Conservation (phyloP, 2,888 invertebrate genomes). For the Congeria kusceri region DNA sequence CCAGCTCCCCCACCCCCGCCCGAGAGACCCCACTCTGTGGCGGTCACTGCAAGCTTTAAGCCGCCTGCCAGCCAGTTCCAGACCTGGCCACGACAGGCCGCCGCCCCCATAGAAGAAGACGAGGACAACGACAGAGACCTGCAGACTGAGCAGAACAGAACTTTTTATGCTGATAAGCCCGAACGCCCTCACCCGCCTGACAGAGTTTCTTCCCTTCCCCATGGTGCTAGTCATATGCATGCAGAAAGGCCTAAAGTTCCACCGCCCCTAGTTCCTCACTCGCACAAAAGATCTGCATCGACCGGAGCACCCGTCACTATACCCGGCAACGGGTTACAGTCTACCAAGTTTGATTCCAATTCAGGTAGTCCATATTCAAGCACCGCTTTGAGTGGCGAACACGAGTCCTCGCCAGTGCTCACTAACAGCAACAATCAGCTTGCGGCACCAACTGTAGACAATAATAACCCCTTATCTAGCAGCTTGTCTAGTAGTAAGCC, state of each 20-base stretch:
- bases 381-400: conserved; percentile 40
- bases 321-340: conserved; percentile 27
- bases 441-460: conserved; percentile 33
- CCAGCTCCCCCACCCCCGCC: conserved; percentile 80
- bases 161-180: conserved; percentile 32
- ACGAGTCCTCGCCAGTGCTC: conserved; percentile 36
- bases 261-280: conserved; percentile 69
- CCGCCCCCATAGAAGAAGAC: conserved; percentile 42
- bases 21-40: conserved; percentile 75
- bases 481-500: conserved; percentile 62
- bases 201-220: conserved; percentile 49
- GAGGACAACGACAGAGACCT: conserved; percentile 20
- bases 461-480: conserved; percentile 51
- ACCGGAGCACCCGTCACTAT: conserved; percentile 67
- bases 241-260: conserved; percentile 75
- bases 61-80: conserved; percentile 50
- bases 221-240: conserved; percentile 33
- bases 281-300: conserved; percentile 78
- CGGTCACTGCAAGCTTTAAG: conserved; percentile 73
- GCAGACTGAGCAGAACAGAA: conserved; percentile 46
- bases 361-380: conserved; percentile 38
- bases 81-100: conserved; percentile 71
- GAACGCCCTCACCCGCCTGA: conserved; percentile 65
- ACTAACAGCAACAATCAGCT: conserved; percentile 60
- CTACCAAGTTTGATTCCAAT: not conserved